Conservation (phyloP, 2,888 invertebrate genomes). For the Scaptomyza parva region DNA sequence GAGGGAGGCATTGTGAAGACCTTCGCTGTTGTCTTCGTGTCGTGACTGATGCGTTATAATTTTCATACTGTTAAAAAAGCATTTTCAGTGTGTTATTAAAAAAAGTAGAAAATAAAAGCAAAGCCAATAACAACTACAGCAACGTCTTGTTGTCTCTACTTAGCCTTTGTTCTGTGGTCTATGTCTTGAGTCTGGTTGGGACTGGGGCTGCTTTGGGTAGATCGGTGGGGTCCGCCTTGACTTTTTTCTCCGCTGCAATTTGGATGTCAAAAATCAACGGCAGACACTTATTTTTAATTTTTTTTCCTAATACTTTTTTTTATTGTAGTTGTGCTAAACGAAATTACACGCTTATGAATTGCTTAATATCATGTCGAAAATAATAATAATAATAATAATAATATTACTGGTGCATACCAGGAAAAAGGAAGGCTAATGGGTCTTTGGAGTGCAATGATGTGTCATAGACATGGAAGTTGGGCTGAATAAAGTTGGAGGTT, state of each 20-base stretch:
- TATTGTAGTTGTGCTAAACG: conserved; percentile 53
- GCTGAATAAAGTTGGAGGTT: not conserved
- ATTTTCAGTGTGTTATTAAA: conserved; percentile 71
- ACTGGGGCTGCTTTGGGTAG: not conserved
- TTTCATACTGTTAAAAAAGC: conserved; percentile 73
- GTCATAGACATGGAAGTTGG: conserved; percentile 3
- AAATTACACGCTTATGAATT: conserved; percentile 73
- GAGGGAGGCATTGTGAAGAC: not conserved
- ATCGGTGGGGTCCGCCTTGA: conserved; percentile 46
- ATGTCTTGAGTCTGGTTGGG: not conserved
- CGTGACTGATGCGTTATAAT: conserved; percentile 82
- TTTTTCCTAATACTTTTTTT: conserved; percentile 24
- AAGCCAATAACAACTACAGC: not conserved
- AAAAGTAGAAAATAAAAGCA: conserved; percentile 18
- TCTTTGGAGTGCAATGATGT: conserved; percentile 1
- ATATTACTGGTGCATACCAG: too few relatives aligned
- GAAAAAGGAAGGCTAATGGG: not conserved
- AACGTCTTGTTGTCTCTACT: conserved; percentile 8
- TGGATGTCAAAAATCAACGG: conserved; percentile 79
- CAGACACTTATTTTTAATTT: conserved; percentile 66
- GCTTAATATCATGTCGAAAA: conserved; percentile 64
- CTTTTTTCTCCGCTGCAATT: conserved; percentile 77
- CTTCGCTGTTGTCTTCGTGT: conserved; percentile 48
- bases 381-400: conserved; percentile 23
- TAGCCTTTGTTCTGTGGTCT: not conserved